These are phyloP conservation scores for Momotus momota DNA, from an alignment of 2,797 vertebrate species.

Conservation along the genomic window DNA sequence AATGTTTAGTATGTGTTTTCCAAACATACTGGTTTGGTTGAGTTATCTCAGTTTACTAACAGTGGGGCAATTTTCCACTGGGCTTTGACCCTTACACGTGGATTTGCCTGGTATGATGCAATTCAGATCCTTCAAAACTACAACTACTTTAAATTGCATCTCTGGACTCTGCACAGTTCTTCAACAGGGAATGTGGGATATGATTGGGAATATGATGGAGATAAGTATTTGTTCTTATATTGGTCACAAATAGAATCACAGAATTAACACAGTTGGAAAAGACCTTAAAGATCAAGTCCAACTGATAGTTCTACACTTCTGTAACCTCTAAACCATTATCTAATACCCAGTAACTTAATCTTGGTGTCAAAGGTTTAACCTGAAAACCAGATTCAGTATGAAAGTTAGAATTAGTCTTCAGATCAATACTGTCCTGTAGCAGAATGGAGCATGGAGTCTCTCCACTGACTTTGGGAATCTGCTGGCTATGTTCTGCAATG, in stretches of 20 bases:
- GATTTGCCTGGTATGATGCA: neutral
- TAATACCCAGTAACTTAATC: neutral
- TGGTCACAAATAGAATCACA: neutral
- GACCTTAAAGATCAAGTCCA: too few species aligned
- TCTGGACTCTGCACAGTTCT: neutral
- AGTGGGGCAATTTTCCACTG: neutral
- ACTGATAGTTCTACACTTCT: too few species aligned
- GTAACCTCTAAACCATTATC: too few species aligned
- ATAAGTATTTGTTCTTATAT: neutral
- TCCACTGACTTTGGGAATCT: neutral
- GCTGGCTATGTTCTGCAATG: neutral
- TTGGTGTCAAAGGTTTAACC: neutral
- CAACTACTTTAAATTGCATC: neutral
- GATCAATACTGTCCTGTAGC: neutral
- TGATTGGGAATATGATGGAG: neutral
- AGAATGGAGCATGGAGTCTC: neutral
- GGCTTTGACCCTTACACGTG: neutral
- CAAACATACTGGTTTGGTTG: neutral
- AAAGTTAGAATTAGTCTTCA: neutral
- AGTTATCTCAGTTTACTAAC: neutral
- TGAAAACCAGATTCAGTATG: neutral
- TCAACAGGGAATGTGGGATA: neutral
- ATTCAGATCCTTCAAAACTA: neutral
- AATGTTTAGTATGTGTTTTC: neutral
- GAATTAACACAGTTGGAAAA: too few species aligned